A percentile compares a stretch with the other conserved stretches of the same genome.
phyloP scores from a whole-genome alignment of 2,113 vertebrate species.

The Saguinus imperator region DNA sequence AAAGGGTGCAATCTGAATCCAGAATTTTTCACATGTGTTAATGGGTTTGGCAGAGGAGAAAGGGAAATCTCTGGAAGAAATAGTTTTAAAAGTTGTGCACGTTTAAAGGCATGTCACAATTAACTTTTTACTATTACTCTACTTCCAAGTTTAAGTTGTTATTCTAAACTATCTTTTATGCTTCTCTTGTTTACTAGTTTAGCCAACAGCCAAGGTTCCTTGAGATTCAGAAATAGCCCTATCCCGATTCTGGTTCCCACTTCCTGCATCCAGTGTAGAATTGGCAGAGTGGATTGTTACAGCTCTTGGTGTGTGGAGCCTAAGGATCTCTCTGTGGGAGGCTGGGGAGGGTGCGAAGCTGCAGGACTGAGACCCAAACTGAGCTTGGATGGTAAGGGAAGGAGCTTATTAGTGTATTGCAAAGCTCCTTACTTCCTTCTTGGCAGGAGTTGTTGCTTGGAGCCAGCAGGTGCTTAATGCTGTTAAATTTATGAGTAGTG shows the following conservation, averaged over 20 bases:
- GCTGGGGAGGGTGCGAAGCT: constrained; percentile 44
- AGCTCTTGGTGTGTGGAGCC: not conserved
- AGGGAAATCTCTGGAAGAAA: not conserved
- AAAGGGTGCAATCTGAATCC: not conserved
- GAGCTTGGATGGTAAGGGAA: constrained; percentile 65
- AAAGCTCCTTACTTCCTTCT: constrained; percentile 83
- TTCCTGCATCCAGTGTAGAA: not conserved
- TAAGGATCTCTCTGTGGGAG: constrained; percentile 35
- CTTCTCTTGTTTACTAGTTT: not conserved
- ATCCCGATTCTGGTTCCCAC: not conserved
- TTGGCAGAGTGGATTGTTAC: constrained; percentile 49
- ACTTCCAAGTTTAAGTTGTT: not conserved
- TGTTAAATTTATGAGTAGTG: constrained; percentile 87
- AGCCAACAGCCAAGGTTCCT: constrained; percentile 32
- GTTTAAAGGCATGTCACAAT: not conserved
- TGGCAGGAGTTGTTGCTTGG: constrained; percentile 81
- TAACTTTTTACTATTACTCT: not conserved
- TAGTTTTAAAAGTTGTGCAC: not conserved
- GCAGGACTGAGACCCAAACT: constrained; percentile 68
- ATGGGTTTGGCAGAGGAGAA: not conserved
- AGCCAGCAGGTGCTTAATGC: constrained; percentile 88
- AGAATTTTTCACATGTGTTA: not conserved
- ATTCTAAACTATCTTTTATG: not conserved
- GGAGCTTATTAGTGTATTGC: constrained; percentile 78
- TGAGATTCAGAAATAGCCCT: constrained; percentile 31